Evolutionary conservation across 2,797 vertebrate species (phyloP).

Genomic region (Iguana delicatissima): DNA sequence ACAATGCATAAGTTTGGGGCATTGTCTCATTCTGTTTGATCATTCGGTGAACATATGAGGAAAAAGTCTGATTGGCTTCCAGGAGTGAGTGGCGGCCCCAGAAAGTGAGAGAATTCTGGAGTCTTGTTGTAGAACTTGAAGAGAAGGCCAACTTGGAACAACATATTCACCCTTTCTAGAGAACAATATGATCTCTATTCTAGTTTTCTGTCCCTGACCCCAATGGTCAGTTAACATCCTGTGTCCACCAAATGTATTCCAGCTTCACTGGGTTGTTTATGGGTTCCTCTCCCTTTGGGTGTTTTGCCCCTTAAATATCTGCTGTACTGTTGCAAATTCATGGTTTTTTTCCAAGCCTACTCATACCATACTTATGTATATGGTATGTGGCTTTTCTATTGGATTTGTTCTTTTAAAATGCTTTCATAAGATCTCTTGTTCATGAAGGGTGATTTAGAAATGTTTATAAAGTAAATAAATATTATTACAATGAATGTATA

Average conservation of each 20-base stretch:
- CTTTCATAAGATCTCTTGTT: background rate
- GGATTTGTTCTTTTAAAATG: background rate
- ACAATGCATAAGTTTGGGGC: background rate
- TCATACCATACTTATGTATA: too few species aligned
- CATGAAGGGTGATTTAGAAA: background rate
- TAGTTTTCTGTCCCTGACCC: background rate
- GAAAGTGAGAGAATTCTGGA: background rate
- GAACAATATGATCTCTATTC: background rate
- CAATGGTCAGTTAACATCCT: background rate
- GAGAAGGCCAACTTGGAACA: background rate
- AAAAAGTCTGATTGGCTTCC: background rate
- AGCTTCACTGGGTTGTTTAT: background rate
- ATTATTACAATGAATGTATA: background rate
- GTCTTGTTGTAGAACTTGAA: background rate
- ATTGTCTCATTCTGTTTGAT: background rate
- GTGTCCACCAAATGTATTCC: background rate
- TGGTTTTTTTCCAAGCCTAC: too few species aligned
- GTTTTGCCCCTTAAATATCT: background rate
- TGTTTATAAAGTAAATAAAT: background rate
- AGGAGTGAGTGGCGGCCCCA: background rate
- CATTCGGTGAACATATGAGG: background rate
- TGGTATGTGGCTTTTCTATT: background rate
- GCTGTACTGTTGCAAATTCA: background rate
- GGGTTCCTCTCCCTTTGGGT: background rate
- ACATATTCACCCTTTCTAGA: background rate